Conservation (phyloP, 2,797 vertebrate genomes). For the Coendou prehensilis region DNA sequence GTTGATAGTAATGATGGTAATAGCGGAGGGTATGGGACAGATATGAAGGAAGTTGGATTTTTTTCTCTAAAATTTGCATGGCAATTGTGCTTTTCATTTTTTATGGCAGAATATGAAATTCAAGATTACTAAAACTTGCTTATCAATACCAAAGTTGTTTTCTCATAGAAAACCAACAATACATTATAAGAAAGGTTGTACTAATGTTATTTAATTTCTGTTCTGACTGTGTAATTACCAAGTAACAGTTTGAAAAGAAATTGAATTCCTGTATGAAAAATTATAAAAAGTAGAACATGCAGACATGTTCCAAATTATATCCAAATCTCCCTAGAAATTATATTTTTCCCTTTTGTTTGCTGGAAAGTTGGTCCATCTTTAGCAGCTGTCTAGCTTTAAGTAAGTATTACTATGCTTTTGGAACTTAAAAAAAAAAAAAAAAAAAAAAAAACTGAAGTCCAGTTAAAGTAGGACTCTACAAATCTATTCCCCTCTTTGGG, state of each 20-base stretch:
- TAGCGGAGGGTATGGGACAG: rapidly evolving
- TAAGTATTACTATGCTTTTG: neutral
- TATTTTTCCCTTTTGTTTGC: neutral
- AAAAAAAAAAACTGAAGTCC: neutral
- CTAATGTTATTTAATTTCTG: neutral
- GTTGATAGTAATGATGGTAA: rapidly evolving
- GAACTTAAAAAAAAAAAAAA: neutral
- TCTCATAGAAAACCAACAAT: neutral
- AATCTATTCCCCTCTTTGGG: neutral
- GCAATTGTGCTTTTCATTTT: neutral
- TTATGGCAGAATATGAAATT: neutral
- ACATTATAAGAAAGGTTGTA: neutral
- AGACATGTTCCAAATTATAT: neutral
- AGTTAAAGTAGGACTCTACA: neutral
- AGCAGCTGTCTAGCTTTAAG: neutral
- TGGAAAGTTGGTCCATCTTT: neutral
- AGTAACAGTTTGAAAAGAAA: neutral
- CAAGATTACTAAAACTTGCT: neutral
- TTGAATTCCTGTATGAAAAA: neutral
- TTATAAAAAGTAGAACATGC: neutral
- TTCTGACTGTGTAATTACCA: neutral
- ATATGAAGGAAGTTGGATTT: neutral
- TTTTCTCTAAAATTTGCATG: neutral
- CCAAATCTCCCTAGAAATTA: neutral
- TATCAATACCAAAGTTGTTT: neutral